Conservation (phyloP, 2,113 vertebrate genomes). For the Dipodomys merriami region DNA sequence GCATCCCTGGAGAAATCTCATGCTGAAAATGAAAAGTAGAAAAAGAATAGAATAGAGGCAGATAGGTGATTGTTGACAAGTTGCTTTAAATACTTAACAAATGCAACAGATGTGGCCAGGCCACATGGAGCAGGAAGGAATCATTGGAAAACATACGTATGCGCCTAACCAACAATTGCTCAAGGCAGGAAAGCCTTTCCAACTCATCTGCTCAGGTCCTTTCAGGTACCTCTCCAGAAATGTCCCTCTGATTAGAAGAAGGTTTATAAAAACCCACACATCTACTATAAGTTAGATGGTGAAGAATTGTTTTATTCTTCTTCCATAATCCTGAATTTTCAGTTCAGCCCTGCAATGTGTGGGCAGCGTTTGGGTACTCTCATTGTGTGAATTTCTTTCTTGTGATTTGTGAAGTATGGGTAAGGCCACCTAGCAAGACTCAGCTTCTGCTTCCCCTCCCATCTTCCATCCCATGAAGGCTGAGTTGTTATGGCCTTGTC, state of each 20-base stretch:
- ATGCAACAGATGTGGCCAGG: not conserved
- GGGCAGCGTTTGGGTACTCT: not conserved
- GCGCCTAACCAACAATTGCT: not conserved
- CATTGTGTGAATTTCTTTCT: not conserved
- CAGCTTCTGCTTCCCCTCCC: not conserved
- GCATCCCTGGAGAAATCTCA: not conserved
- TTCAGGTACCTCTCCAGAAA: not conserved
- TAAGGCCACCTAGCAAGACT: not conserved
- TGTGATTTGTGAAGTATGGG: no score
- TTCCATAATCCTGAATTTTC: not conserved
- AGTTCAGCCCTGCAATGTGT: not conserved
- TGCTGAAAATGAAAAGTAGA: not conserved
- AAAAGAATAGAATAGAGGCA: not conserved
- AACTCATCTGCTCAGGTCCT: not conserved
- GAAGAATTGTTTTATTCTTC: not conserved
- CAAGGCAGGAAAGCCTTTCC: not conserved
- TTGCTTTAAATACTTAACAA: constrained; percentile 3
- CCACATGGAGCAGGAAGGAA: not conserved
- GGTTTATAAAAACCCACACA: not conserved
- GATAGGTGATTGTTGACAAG: not conserved
- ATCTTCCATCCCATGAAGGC: not conserved
- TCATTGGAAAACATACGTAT: not conserved
- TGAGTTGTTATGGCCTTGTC: not conserved
- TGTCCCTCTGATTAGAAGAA: not conserved
- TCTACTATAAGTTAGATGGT: not conserved